These are phyloP conservation scores for Calliphora vomitoria DNA, from an alignment of 2,888 invertebrate species.

Conservation along the genomic window DNA sequence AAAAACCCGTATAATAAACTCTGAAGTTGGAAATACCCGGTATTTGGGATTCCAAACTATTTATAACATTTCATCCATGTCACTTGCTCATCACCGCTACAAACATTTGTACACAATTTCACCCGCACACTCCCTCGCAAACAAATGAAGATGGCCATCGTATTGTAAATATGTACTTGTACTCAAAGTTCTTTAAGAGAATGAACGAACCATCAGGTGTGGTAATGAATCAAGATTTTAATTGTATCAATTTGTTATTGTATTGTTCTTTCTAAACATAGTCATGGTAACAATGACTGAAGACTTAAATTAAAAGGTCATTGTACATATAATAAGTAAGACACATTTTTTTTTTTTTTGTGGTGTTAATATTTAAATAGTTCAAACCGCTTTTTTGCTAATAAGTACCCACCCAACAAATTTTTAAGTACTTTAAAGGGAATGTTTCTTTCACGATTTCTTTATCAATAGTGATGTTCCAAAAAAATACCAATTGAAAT, in stretches of 20 bases:
- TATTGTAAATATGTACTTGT: not conserved
- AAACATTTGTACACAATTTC: not conserved
- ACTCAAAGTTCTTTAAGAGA: slow-evolving; percentile 15
- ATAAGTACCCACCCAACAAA: no score
- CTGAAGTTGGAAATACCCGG: no score
- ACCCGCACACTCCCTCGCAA: not conserved
- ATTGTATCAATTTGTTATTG: slow-evolving; percentile 19
- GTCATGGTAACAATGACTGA: slow-evolving; percentile 16
- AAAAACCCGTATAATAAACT: no score
- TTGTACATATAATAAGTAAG: slow-evolving; percentile 55
- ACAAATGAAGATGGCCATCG: slow-evolving; percentile 1
- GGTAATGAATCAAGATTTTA: slow-evolving; percentile 27
- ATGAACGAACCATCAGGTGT: slow-evolving; percentile 41
- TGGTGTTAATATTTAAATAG: not conserved
- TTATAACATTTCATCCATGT: not conserved
- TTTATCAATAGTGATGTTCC: no score
- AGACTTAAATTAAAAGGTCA: slow-evolving; percentile 50
- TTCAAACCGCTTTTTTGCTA: not conserved
- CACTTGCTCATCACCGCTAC: not conserved
- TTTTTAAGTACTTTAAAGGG: no score
- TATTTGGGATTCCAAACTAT: no score
- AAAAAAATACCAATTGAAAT: no score
- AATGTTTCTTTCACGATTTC: no score
- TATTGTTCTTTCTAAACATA: slow-evolving; percentile 9
- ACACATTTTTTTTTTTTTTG: not conserved